Evolutionary conservation across 2,113 vertebrate genomes (phyloP).

Genomic region (Polyodon spathula): DNA sequence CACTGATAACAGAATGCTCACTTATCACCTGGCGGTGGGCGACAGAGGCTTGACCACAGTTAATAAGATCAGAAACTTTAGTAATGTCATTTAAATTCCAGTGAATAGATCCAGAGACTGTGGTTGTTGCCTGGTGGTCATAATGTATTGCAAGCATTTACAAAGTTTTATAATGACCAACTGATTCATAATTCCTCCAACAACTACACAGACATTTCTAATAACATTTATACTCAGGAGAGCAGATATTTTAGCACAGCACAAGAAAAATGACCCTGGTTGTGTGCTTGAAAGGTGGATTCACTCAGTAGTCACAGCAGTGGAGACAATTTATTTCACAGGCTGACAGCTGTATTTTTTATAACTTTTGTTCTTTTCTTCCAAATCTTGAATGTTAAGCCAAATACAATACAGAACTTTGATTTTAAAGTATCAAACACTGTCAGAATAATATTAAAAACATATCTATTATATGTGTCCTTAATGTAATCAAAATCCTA

Average conservation of each 20-base stretch:
- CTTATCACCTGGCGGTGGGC: no score
- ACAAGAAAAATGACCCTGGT: constrained; percentile 29
- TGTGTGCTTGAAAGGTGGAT: constrained; percentile 14
- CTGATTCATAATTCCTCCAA: constrained; percentile 23
- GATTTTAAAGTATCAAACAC: no score
- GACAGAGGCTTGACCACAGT: no score
- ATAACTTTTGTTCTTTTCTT: constrained; percentile 24
- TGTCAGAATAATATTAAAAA: no score
- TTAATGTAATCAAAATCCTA: no score
- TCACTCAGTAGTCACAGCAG: constrained; percentile 20
- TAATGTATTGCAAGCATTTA: not conserved
- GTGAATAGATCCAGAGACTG: not conserved
- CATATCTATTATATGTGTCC: no score
- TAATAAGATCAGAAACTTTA: no score
- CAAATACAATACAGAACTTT: no score
- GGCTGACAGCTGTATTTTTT: constrained; percentile 27
- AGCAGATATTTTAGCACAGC: constrained; percentile 16
- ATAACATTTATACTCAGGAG: constrained; percentile 32
- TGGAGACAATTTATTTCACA: constrained; percentile 29
- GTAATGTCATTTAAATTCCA: no score
- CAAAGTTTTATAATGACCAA: constrained; percentile 3
- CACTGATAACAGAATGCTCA: no score
- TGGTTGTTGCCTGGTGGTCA: no score
- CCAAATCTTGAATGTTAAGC: constrained; percentile 14
- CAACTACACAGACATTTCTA: constrained; percentile 24